Conservation (phyloP, 2,888 invertebrate species). For the Calliphora vomitoria region DNA sequence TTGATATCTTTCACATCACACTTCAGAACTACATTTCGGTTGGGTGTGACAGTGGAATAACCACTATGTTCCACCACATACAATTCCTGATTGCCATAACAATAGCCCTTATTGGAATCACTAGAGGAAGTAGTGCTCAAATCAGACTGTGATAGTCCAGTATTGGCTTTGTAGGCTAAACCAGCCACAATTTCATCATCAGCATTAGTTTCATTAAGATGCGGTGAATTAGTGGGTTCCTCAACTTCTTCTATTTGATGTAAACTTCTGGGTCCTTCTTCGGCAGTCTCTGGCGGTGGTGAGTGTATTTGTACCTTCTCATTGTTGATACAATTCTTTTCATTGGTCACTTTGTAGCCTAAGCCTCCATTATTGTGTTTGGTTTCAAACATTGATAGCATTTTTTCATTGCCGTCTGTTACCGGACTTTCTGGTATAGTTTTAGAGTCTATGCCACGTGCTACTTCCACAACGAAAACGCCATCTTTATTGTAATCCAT, state of each 20-base stretch:
- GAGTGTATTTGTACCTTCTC: constrained; percentile 85
- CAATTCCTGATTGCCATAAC: constrained; percentile 92
- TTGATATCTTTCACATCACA: constrained; percentile 74
- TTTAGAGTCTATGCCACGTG: constrained; percentile 85
- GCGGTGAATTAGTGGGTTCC: constrained; percentile 74
- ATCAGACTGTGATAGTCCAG: constrained; percentile 93
- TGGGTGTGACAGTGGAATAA: constrained; percentile 85
- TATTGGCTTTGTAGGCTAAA: constrained; percentile 85
- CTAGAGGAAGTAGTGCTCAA: constrained; percentile 89
- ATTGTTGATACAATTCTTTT: constrained; percentile 76
- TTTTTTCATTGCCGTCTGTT: constrained; percentile 78
- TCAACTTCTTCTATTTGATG: constrained; percentile 82
- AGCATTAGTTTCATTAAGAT: constrained; percentile 56
- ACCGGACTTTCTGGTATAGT: constrained; percentile 80
- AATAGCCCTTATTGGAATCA: constrained; percentile 90
- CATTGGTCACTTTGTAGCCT: constrained; percentile 55
- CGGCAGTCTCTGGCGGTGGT: constrained; percentile 79
- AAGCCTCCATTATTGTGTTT: constrained; percentile 79
- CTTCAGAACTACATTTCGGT: constrained; percentile 68
- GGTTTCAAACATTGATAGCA: constrained; percentile 83
- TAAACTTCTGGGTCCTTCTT: constrained; percentile 79
- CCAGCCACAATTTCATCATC: constrained; percentile 28
- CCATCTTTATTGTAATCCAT: constrained; percentile 91
- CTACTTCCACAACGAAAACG: constrained; percentile 90
- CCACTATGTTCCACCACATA: constrained; percentile 91